phyloP scores from a whole-genome alignment of 2,113 vertebrate species.

The Paramisgurnus dabryanus region DNA sequence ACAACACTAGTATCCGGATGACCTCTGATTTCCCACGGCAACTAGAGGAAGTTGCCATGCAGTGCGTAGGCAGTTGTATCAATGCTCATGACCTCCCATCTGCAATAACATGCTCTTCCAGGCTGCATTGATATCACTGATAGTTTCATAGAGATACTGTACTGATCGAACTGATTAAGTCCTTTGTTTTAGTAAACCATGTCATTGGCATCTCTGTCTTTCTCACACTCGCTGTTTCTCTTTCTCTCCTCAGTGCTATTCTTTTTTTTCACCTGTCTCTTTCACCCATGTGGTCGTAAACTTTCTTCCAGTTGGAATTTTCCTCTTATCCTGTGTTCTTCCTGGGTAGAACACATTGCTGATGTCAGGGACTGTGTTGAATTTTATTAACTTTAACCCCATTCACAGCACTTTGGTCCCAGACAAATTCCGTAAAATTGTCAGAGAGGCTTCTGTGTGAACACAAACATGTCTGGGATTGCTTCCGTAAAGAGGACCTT shows the following conservation, averaged over 20 bases:
- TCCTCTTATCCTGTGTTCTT: conserved; percentile 39
- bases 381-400: neutral
- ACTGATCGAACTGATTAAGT: conserved; percentile 43
- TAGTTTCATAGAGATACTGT: conserved; percentile 65
- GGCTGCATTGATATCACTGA: conserved; percentile 65
- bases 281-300: conserved; percentile 52
- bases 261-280: neutral
- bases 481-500: no score
- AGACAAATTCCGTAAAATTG: no score
- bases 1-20: neutral
- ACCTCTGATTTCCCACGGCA: conserved; percentile 34
- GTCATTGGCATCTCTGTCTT: conserved; percentile 44
- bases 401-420: no score
- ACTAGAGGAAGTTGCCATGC: conserved; percentile 34
- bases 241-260: neutral
- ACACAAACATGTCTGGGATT: no score
- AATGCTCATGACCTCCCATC: conserved; percentile 61
- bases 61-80: conserved; percentile 53
- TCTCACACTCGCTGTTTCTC: neutral
- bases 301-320: conserved; percentile 62
- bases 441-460: no score
- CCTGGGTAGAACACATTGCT: conserved; percentile 31
- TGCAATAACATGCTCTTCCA: conserved; percentile 67
- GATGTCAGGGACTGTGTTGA: conserved; percentile 33
- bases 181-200: conserved; percentile 49